These are phyloP conservation scores for Monoplex corrugatus DNA, from an alignment of 2,888 invertebrate species.

Conservation along the genomic window DNA sequence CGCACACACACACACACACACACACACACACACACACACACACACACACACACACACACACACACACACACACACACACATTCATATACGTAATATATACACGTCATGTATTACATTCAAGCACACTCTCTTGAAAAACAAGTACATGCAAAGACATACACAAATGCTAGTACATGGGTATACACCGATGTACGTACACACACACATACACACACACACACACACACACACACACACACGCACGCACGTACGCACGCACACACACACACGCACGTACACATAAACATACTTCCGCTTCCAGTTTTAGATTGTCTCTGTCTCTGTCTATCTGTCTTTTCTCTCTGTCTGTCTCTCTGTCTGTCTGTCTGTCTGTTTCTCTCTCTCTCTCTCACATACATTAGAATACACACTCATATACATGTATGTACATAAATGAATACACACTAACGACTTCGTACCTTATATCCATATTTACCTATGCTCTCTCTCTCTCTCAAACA, in stretches of 20 bases:
- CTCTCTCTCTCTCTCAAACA: no score
- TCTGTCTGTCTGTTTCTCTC: no score
- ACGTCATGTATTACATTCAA: not conserved
- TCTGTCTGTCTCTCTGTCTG: no score
- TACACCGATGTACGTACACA: not conserved
- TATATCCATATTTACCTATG: not conserved
- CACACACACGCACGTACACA: not conserved
- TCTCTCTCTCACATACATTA: slow-evolving; percentile 28
- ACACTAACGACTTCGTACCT: no score
- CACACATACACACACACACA: slow-evolving; percentile 2
- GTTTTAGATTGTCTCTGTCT: no score
- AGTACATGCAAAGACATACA: not conserved
- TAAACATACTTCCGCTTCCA: not conserved
- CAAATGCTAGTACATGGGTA: no score
- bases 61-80: slow-evolving; percentile 9
- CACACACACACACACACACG: slow-evolving; percentile 20
- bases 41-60: not conserved
- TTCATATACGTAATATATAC: not conserved
- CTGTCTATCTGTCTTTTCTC: no score
- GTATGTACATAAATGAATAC: not conserved
- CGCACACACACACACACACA: slow-evolving; percentile 20
- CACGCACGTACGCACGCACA: slow-evolving; percentile 3
- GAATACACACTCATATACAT: no score
- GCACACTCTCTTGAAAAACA: slow-evolving; percentile 5
- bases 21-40: not conserved